Evolutionary conservation across 2,888 invertebrate species (phyloP), one percentile per base, ranked within the genome.

Genomic region (Nomada goodeniana): DNA sequence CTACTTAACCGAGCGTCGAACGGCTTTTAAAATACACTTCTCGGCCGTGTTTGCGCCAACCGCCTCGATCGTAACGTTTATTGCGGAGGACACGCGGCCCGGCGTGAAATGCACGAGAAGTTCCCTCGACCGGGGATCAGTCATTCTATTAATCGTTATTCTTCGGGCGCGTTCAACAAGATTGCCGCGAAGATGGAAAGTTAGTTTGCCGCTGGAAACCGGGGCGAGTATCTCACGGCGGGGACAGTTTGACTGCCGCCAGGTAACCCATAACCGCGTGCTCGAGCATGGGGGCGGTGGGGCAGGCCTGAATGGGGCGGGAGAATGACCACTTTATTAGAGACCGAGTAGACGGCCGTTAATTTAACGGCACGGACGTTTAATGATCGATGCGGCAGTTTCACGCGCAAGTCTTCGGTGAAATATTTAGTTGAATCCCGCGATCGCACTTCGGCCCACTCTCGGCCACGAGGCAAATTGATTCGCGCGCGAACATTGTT

Each of bases 341-440:
- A 80, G 83, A 70, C 82, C 69, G 85, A 91, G 88, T 89, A 88
- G 86, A 89, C 82, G 86, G 76, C 82, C 85, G 86, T 91, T 91
- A 90, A 91, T 91, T 91, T 89, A 91, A 90, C 90, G 78, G 89
- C 83, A 85, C 82, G 89, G 88, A 85, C 89, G 88, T 89, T 91
- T 91, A 91, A 91, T 91, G 91, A 92, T 91, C 92, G 90, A 92
- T 90, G 91, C 85, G 80, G 77, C 87, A 76, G 89, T 89, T 89
- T 89, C 87, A 83, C 89, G 86, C 83, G 75, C 84, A 69, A 36
- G 47, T 72, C 71, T 74, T 77, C 63, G 29, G 20, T 64, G 55
- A 26, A 57, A 64, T 55, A 64, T 77, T 53, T 57, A 29, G 23
- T 50, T 50, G 63, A 47, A 13, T 13, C 47, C 10, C 47, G 15